Conservation (phyloP, 2,888 invertebrate species). For the Lepetodrilus schrolli region DNA sequence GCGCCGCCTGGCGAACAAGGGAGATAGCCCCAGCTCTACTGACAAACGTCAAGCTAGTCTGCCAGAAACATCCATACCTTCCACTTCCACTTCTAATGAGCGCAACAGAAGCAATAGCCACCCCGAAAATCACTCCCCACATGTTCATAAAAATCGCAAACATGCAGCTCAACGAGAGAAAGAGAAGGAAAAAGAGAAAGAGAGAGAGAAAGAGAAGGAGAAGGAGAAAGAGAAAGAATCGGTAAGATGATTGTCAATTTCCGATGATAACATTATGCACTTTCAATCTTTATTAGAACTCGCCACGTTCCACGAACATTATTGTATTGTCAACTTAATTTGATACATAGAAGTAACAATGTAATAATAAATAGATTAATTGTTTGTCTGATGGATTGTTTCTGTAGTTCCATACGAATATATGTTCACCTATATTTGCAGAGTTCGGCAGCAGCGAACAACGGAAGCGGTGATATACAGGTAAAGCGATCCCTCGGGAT, state of each 20-base stretch:
- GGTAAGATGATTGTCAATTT: too few species aligned
- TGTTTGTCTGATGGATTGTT: too few species aligned
- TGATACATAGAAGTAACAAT: too few species aligned
- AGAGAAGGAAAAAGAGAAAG: conserved; percentile 17
- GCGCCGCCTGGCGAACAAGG: conserved; percentile 10
- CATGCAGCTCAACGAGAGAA: background rate
- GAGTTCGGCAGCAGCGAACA: conserved; percentile 41
- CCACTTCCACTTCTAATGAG: background rate
- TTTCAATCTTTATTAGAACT: too few species aligned
- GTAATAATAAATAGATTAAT: too few species aligned
- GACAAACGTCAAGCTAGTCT: conserved; percentile 9
- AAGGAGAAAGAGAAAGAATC: background rate
- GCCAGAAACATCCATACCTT: background rate
- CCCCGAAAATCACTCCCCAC: background rate
- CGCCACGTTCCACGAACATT: too few species aligned
- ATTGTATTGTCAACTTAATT: too few species aligned
- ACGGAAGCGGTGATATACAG: conserved; percentile 61
- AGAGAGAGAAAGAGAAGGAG: background rate
- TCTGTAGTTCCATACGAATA: too few species aligned
- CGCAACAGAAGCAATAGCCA: conserved; percentile 3
- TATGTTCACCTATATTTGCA: too few species aligned
- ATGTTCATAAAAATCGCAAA: background rate
- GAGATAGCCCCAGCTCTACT: background rate
- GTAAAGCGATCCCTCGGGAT: too few species aligned
- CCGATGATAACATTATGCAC: too few species aligned